Base-by-base conservation (phyloP, 2,888 invertebrate genomes). In the Mythimna pallens region DNA sequence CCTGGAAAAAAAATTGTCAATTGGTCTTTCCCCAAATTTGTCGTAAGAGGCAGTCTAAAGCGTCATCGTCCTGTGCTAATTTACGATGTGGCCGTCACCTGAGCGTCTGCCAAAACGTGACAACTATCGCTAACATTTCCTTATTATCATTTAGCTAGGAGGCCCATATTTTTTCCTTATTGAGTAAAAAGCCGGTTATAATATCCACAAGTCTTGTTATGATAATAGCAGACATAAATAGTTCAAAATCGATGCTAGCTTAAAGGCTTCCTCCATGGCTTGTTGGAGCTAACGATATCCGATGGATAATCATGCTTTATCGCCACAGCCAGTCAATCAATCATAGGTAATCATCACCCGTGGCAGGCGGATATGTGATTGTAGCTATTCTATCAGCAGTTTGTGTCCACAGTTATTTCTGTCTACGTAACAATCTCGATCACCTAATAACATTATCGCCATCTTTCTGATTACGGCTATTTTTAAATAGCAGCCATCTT, bases 321-420 rank as follows among this genome's bases (percentile, higher is more conserved):
- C 63, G 54, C 71, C 70, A n/a, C 65, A 61, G 30, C 54, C 57
- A 76, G 70, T 83, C 84, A 61, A 76, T 81, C 76, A 64, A 73
- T 81, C 65, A 80, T 59, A n/a, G 61, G 64, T 69, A 80, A 73
- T 83, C 61, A 71, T 69, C 58, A 72, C n/a, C 57, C 65, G 36
- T 61, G 43, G 59, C 62, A 76, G 62, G 43, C 20, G 55, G 67
- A 72, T 57, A 57, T 81, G 61, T 72, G 69, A 78, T 63, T 73
- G 70, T 30, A 71, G 55, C n/a, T 65, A 43, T 71, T 52, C 50
- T 62, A 76, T 62, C 43, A 65, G 65, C 47, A 62, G 12, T 40
- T 43, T 47, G 58, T 54, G 52, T 40, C 54, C 6, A 25, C 22
- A 59, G 62, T 47, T 77, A 66, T 80, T 77, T 80, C 36, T 62